Evolutionary conservation across 1,140 invertebrate species (phyloP).

Genomic region (Trialeurodes vaporariorum): DNA sequence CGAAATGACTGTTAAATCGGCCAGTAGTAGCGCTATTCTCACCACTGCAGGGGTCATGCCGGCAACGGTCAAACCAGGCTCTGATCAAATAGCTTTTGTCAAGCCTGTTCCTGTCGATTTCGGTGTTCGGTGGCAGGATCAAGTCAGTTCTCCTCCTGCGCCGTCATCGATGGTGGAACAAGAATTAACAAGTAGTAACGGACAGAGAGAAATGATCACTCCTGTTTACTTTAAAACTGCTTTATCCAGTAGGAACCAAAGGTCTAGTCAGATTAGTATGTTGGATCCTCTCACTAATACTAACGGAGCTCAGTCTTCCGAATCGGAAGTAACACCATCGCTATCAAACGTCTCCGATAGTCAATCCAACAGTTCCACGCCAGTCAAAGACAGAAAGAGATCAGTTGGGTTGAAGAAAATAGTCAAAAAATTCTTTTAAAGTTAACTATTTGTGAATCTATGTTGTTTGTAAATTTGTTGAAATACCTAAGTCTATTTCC

Average conservation of each 20-base stretch:
- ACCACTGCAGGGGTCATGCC: not conserved
- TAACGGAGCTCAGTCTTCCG: not conserved
- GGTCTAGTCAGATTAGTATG: not conserved
- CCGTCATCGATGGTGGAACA: not conserved
- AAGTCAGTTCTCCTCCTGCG: not conserved
- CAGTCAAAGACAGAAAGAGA: not conserved
- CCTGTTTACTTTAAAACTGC: not conserved
- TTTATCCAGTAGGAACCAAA: not conserved
- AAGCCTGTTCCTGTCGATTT: not conserved
- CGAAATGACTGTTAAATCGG: slow-evolving; percentile 34
- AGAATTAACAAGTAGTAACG: not conserved
- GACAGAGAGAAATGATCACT: not conserved
- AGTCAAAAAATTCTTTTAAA: not conserved
- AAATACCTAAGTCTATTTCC: too few species aligned
- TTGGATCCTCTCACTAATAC: not conserved
- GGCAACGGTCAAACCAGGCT: not conserved
- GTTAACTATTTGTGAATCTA: too few species aligned
- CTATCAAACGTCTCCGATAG: not conserved
- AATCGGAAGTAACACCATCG: not conserved
- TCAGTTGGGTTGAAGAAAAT: not conserved
- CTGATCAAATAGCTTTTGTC: not conserved
- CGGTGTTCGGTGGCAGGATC: not conserved
- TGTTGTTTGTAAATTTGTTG: too few species aligned
- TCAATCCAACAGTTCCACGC: not conserved
- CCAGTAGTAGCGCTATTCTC: not conserved